Evolutionary conservation across 2,113 vertebrate genomes (phyloP), one percentile per base, ranked within the genome.

Genomic region (Copsychus sechellarum): DNA sequence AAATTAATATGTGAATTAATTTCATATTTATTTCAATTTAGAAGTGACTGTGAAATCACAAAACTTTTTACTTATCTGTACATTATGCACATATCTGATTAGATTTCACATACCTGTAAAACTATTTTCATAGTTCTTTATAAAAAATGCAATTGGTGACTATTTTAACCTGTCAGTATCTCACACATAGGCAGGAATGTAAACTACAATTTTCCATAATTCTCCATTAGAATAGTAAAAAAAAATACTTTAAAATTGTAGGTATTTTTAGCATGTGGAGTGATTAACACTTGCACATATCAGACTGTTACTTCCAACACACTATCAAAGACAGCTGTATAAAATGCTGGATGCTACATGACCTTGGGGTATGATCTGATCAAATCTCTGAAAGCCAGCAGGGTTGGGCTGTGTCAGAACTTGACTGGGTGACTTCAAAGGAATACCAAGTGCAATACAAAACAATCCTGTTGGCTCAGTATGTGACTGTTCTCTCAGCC

Each of bases 401-500:
- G n/a, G 43, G 43, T 11, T 67, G 57, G 71, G 76, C 92, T 92
- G 67, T 0, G 93, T 94, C 86, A 95, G 93, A 94, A 97, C 96
- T 95, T 96, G 96, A 93, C 71, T 71, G 65, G 48, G 47, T 74
- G 61, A 93, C 93, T 96, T 97, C 96, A 97, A 93, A 96, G 86
- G 81, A 92, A 89, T 81, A 80, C 96, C 96, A 96, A 84, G 72
- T 94, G 88, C 71, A 73, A 53, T 6, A 87, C 12, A 47, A 92
- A 96, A 86, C 60, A 88, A 88, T 64, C 31, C 53, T 64, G 33
- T 71, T 88, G 74, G 83, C 88, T 90, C 69, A 86, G 29, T 42
- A 73, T 80, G 72, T 14, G 25, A 81, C 61, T 88, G 31, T 67
- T 95, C 51, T 69, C 60, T 79, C 34, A 64, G 50, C 22, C 14